phyloP scores from a whole-genome alignment of 2,888 invertebrate species.

The Drosophila villosipedis region DNA sequence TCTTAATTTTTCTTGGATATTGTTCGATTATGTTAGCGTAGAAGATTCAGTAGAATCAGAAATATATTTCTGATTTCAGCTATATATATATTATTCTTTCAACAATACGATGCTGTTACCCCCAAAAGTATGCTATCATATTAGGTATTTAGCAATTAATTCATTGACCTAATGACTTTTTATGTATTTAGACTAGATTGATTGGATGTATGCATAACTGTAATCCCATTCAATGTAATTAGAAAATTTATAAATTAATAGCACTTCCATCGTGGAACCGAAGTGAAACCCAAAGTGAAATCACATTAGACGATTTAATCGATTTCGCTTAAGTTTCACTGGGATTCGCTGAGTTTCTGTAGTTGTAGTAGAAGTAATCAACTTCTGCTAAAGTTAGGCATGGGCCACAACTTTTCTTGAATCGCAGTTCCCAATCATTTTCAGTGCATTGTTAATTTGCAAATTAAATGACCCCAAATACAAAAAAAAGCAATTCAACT shows the following conservation, averaged over 20 bases:
- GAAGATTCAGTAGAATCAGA: not conserved
- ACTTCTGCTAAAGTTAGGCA: not conserved
- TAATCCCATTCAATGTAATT: not conserved
- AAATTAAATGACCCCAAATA: slow-evolving; percentile 28
- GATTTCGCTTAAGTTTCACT: not conserved
- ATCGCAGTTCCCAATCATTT: slow-evolving; percentile 1
- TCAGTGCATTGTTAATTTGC: slow-evolving; percentile 35
- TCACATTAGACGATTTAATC: slow-evolving; percentile 1
- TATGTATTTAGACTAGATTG: not conserved
- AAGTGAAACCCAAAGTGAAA: not conserved
- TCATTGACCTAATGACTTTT: not conserved
- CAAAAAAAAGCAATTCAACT: slow-evolving; percentile 18
- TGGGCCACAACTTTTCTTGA: slow-evolving; percentile 4
- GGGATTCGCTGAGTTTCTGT: not conserved
- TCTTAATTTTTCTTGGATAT: not conserved
- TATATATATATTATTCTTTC: not conserved
- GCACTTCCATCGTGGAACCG: not conserved
- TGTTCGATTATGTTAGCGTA: not conserved
- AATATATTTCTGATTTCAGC: not conserved
- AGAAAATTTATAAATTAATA: slow-evolving; percentile 6
- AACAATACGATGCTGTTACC: not conserved
- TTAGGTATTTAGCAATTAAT: not conserved
- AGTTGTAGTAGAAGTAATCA: not conserved
- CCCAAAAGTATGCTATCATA: not conserved
- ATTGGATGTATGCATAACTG: not conserved